These are phyloP conservation scores for Tapirus terrestris DNA, from an alignment of 2,113 vertebrate genomes.

Conservation along the genomic window DNA sequence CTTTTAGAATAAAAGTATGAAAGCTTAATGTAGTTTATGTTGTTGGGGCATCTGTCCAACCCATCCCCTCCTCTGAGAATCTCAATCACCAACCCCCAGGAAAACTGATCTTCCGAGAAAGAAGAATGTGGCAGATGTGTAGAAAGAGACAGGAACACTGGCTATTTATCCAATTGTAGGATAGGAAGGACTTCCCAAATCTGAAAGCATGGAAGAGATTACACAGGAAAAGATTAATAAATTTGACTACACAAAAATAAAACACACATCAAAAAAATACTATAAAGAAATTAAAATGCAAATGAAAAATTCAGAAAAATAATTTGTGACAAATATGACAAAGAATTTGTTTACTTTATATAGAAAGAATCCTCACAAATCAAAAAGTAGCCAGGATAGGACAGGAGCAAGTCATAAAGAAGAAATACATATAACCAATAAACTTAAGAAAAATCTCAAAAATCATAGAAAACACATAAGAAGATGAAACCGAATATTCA, in stretches of 20 bases:
- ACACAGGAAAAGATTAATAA: neutral
- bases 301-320: conserved; percentile 5
- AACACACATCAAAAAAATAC: neutral
- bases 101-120: neutral
- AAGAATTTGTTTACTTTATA: neutral
- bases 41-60: neutral
- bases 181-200: neutral
- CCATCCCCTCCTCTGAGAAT: neutral
- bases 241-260: neutral
- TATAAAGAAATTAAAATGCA: conserved; percentile 8
- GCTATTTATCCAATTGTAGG: neutral
- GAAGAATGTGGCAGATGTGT: neutral
- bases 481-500: neutral
- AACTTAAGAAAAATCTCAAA: conserved; percentile 19
- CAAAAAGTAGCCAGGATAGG: neutral
- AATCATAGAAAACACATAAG: neutral
- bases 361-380: neutral
- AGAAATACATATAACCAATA: neutral
- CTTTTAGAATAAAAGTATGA: neutral
- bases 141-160: neutral
- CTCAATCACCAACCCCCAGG: neutral
- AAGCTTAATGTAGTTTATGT: neutral
- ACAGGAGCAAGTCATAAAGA: neutral
- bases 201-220: neutral
- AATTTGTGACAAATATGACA: neutral